Base-by-base conservation (phyloP, 2,797 vertebrate genomes). In the Gobio occitaniae region DNA sequence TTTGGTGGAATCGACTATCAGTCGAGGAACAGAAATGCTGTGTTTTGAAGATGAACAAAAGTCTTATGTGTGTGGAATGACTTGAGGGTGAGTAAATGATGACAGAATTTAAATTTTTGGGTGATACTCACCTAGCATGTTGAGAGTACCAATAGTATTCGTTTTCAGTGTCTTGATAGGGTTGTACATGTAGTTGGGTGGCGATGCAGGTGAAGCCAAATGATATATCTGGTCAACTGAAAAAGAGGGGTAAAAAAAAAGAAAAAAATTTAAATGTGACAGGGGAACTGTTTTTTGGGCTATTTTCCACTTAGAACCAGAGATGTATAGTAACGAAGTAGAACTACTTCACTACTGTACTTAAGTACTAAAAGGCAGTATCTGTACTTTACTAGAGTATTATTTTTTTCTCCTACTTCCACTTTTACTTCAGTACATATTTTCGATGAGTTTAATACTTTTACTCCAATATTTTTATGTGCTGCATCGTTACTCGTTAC, bases 141-240 rank as follows among this genome's bases (percentile, higher is more conserved):
- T 99, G 4, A 99, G 91, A 1, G 98, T 99, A 76, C 98, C 98
- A 12, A 99, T 99, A 8, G 98, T 99, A 91, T 99, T 99, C 47
- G 98, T 99, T 94, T 99, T 99, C 50, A 99, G 91, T 0, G 98
- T 99, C 95, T 99, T 99, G 94, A 99, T 99, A 83, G 98, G 98
- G 91, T 99, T 99, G 92, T 99, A 99, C 98, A 99, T 99, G 93
- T 99, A 99, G 94, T 99, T 99, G 13, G 98, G 98, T 87, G 98
- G 98, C 59, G 98, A 99, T 65, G 98, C 98, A 84, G 98, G 98
- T 86, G 98, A 99, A 0, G 98, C 98, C 88, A 99, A 93, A 86
- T 99, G 98, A 93, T 99, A 99, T 89, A 99, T 99, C 94, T 99
- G 98, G 89, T 99, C 98, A 94, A 99, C 98, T 99, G 91, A 61